phyloP scores from a whole-genome alignment of 1,140 invertebrate species.

The Berghia stephanieae region DNA sequence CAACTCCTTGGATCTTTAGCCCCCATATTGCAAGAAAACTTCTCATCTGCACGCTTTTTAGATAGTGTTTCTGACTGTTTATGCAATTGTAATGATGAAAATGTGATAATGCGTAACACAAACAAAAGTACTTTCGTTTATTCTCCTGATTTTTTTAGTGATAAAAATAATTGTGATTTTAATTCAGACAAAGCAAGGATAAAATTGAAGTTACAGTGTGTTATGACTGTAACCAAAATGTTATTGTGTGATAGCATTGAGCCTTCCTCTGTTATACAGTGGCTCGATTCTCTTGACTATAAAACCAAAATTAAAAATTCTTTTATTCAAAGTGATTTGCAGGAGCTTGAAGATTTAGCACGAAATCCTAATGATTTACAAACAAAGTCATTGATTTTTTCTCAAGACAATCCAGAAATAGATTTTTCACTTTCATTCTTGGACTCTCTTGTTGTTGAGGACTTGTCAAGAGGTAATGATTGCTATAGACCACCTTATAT shows the following conservation, averaged over 20 bases:
- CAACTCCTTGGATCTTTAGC: no score
- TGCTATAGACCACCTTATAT: background rate
- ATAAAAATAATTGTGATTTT: background rate
- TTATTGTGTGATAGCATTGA: constrained; percentile 13
- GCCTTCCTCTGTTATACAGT: background rate
- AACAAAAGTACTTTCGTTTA: background rate
- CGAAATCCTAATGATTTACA: constrained; percentile 5
- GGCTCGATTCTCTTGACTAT: no score
- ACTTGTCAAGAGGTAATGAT: background rate
- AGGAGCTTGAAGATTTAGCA: constrained; percentile 12
- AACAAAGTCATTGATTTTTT: constrained; percentile 3
- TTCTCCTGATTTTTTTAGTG: background rate
- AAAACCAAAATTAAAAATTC: constrained; percentile 3
- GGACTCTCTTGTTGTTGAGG: constrained; percentile 10
- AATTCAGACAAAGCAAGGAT: background rate
- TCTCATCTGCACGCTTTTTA: no score
- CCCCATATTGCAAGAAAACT: no score
- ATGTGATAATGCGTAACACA: no score
- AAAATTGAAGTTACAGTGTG: background rate
- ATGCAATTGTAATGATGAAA: no score
- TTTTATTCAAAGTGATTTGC: background rate
- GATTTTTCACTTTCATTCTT: constrained; percentile 27
- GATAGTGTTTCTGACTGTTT: no score
- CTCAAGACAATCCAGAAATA: background rate
- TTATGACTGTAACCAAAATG: background rate